Evolutionary conservation across 2,888 invertebrate genomes (phyloP), one percentile per base, ranked within the genome.

Genomic region (Caenorhabditis becei): DNA sequence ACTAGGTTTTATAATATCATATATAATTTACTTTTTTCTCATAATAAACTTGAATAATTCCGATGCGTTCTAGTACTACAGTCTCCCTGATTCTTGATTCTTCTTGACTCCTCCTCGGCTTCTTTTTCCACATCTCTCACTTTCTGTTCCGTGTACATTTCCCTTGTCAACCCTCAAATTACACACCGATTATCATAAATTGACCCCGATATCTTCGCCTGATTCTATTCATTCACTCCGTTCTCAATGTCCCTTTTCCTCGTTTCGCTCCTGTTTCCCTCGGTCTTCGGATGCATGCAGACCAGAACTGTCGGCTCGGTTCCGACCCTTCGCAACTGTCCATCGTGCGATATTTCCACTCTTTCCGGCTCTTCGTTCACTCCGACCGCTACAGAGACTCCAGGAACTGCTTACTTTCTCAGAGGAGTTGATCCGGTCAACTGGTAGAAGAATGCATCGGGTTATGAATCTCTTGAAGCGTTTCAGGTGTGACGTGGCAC

Each of bases 381-480:
- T n/a, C 71, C 75, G 8, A 80, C 80, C 0, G 51, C 47, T 1
- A 66, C 75, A 0, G 51, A 53, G 10, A 67, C 75, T 2, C 80
- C 80, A 0, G 80, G 77, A 32, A 70, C 77, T 20, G 66, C 80
- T 0, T 80, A 67, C 28, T 80, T 80, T 44, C 58, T 80, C 56
- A 53, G 80, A 32, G 77, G 80, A n/a, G 77, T 80, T 2, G 77
- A 80, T 67, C 80, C 80, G 37, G 66, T 61, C 1, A 80, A 71
- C 37, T 80, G 80, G 80, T 80, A 16, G 28, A 47, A 24, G 14
- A 16, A 26, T 20, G 10, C n/a, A n/a, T n/a, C n/a, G n/a, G n/a
- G n/a, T n/a, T n/a, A n/a, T n/a, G n/a, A n/a, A n/a, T n/a, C n/a
- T n/a, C n/a, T n/a, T n/a, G n/a, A n/a, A n/a, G 28, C n/a, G 18